Evolutionary conservation across 2,113 vertebrate genomes (phyloP).

Genomic region (Oceanites oceanicus): DNA sequence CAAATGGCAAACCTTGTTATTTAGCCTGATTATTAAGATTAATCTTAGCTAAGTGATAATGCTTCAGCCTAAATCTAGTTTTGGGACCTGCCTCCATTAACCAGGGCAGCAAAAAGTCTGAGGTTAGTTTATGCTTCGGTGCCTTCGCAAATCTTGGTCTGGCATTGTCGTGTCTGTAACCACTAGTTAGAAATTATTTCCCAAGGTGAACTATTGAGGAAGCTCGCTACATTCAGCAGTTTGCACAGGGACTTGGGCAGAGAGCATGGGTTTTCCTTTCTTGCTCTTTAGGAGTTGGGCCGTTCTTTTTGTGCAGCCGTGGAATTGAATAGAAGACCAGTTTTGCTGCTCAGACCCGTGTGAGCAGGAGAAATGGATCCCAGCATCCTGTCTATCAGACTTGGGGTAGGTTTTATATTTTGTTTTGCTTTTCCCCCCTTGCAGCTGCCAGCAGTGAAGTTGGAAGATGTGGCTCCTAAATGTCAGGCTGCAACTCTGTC

Average conservation of each 20-base stretch:
- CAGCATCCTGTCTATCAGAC: not conserved
- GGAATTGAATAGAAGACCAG: not conserved
- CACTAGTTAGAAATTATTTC: not conserved
- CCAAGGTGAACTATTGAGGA: not conserved
- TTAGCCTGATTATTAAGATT: not conserved
- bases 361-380: not conserved
- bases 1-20: not conserved
- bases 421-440: not conserved
- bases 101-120: not conserved
- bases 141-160: not conserved
- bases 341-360: not conserved
- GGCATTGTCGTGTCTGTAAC: not conserved
- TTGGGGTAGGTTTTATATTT: not conserved
- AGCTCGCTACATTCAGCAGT: not conserved
- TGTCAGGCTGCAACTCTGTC: not conserved
- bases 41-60: not conserved
- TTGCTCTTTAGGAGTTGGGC: not conserved
- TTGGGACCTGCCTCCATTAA: not conserved
- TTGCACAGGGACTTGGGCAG: not conserved
- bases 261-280: not conserved
- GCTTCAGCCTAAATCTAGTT: not conserved
- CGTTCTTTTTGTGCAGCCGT: not conserved
- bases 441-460: not conserved
- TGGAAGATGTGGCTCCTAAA: not conserved
- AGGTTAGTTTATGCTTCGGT: not conserved